Conservation (phyloP, 2,797 vertebrate species). For the Psittacula derbiana region DNA sequence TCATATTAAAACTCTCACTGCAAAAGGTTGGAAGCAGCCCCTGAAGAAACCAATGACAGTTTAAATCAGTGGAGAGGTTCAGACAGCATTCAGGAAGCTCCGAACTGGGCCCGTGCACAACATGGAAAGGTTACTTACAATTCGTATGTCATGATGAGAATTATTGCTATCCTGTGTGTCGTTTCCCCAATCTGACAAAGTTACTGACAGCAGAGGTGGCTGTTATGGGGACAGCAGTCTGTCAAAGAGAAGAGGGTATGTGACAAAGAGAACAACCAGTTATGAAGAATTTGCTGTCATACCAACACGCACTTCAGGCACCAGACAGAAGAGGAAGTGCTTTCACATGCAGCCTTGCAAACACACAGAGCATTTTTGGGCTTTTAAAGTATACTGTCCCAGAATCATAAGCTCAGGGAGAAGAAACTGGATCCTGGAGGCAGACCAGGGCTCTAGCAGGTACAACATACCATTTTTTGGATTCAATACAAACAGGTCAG, state of each 20-base stretch:
- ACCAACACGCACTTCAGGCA: not conserved
- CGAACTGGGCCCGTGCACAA: not conserved
- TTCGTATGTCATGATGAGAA: not conserved
- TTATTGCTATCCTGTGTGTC: not conserved
- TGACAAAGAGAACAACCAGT: not conserved
- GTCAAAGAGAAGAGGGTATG: not conserved
- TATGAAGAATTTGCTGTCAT: not conserved
- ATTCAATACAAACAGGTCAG: slow-evolving; percentile 44
- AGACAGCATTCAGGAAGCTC: not conserved
- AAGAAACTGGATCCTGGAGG: slow-evolving; percentile 27
- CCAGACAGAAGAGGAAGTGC: not conserved
- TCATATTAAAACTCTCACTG: not conserved
- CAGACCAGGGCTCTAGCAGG: not conserved
- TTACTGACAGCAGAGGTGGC: not conserved
- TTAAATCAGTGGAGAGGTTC: not conserved
- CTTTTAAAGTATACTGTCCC: not conserved
- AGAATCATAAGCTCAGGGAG: not conserved
- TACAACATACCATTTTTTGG: not conserved
- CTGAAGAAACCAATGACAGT: not conserved
- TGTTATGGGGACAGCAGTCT: not conserved
- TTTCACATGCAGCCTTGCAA: not conserved
- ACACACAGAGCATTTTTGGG: not conserved
- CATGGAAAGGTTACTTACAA: not conserved
- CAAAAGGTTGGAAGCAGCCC: not conserved
- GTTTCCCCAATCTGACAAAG: not conserved